Base-by-base conservation (phyloP, 2,888 invertebrate species). In the Leptinotarsa rubiginosa region DNA sequence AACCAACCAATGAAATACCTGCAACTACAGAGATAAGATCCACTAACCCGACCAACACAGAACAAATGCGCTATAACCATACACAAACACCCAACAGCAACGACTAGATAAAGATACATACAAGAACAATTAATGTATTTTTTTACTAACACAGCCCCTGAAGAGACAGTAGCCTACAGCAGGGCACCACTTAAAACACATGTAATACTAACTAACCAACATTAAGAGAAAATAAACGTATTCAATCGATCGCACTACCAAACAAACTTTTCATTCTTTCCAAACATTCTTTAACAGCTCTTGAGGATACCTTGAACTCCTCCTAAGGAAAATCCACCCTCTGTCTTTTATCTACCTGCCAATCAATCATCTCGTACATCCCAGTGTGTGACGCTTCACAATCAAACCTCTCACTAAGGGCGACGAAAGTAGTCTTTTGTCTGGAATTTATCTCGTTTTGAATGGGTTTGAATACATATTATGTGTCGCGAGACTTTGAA, bases 391-490 rank as follows among this genome's bases (percentile, higher is more conserved):
- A 41, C 62, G 16, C 62, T 7, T 41, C 25, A 62, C 16, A 25
- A 62, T 62, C 62, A 41, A 62, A 62, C n/a, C 31, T 62, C 41
- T 62, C 41, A 3, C 41, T 5, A n/a, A 62, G n/a, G 62, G 62
- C 31, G 62, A 31, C 62, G 62, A 62, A 31, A 62, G 62, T 41
- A 62, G 41, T 62, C 62, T 62, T 62, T 41, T 62, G 41, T 41
- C n/a, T 62, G 41, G 7, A 62, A 62, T 62, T 62, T 41, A 62
- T 41, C 62, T 41, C 62, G n/a, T 31, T 62, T 62, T 41, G 41
- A 31, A 62, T 62, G 25, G 62, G 31, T 62, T 31, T 62, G 59
- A 62, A 62, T 62, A 31, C 59, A 25, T 62, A 62, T 62, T 62
- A 62, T 62, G 62, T 62, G 62, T 62, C 62, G 16, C 3, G n/a